These are phyloP conservation scores for Argyra leucocephala DNA, from an alignment of 2,888 invertebrate genomes.

Conservation along the genomic window DNA sequence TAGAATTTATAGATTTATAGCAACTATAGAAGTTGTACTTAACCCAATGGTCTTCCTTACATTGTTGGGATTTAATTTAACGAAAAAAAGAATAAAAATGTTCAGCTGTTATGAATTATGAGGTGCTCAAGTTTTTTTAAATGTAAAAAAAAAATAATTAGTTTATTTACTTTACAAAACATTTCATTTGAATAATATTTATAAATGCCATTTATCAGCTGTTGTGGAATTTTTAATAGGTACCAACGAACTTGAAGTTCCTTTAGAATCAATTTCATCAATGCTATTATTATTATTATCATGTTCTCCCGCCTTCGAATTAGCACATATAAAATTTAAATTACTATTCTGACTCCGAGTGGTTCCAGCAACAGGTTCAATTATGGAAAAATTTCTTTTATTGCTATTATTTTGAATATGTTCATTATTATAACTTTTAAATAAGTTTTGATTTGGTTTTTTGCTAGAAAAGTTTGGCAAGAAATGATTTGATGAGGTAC, in stretches of 20 bases:
- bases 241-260: neutral
- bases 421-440: constrained; percentile 9
- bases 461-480: constrained; percentile 24
- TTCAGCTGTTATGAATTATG: no score
- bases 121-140: no score
- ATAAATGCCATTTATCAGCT: neutral
- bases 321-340: neutral
- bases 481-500: constrained; percentile 28
- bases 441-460: constrained; percentile 15
- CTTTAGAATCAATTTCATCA: neutral
- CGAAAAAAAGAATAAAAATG: no score
- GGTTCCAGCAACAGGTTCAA: constrained; percentile 27
- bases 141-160: no score
- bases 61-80: no score
- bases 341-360: constrained; percentile 12
- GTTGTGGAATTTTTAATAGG: constrained; percentile 4
- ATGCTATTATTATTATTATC: neutral
- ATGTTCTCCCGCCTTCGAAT: constrained; percentile 16
- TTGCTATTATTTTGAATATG: constrained; percentile 18
- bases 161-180: neutral
- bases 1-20: no score
- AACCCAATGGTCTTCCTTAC: no score
- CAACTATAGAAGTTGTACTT: no score
- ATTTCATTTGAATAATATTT: no score
- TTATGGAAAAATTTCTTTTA: constrained; percentile 24